Percentiles rank a stretch among this genome's conserved stretches.
Conservation (phyloP, 2,888 invertebrate species). For the Syrphus vitripennis region DNA sequence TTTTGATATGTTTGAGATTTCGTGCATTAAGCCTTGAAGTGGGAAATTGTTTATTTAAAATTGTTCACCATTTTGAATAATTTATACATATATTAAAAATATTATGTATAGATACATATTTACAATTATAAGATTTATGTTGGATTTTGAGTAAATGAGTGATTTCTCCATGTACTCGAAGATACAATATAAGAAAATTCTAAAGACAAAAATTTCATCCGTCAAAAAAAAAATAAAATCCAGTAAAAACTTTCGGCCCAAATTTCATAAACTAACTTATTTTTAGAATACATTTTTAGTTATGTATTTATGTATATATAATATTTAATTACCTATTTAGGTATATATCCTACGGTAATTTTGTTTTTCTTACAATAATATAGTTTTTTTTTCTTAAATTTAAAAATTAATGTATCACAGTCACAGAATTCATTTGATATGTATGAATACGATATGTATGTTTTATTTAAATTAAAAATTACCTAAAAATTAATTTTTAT, state of each 20-base stretch:
- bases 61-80: not conserved
- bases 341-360: not conserved
- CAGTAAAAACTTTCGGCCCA: not conserved
- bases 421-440: conserved; percentile 70
- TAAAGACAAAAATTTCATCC: not conserved
- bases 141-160: not conserved
- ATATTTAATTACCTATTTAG: not conserved
- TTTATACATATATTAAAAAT: not conserved
- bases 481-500: not conserved
- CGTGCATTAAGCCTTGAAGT: conserved; percentile 5
- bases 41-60: not conserved
- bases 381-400: conserved; percentile 11
- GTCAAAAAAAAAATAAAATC: not conserved
- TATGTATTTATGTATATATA: not conserved
- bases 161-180: not conserved
- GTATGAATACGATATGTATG: conserved; percentile 69
- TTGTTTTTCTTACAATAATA: not conserved
- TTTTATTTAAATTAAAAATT: conserved; percentile 25
- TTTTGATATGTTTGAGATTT: conserved; percentile 21
- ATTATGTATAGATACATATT: not conserved
- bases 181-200: not conserved
- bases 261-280: too few relatives aligned
- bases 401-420: conserved; percentile 70
- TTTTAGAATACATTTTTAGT: not conserved
- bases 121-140: not conserved